Conservation (phyloP, 2,888 invertebrate species). For the Schrankia costaestrigalis region DNA sequence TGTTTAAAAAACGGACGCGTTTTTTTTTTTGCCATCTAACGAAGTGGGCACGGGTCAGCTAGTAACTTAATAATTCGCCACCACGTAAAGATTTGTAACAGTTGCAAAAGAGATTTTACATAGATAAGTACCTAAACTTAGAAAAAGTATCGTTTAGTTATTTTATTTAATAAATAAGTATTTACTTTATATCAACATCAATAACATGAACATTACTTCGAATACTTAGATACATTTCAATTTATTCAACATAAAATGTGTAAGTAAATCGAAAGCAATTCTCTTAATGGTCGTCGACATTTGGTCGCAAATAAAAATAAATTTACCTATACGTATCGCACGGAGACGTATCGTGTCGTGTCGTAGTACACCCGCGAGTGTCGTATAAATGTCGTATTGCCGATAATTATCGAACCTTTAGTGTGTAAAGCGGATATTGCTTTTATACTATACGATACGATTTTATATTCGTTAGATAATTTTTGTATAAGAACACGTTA, state of each 20-base stretch:
- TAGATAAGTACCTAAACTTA: too few relatives aligned
- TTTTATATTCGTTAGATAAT: neutral
- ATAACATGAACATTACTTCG: neutral
- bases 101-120: neutral
- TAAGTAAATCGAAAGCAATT: slow-evolving; percentile 57
- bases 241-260: slow-evolving; percentile 26
- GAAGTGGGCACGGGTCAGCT: too few relatives aligned
- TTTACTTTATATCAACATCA: neutral
- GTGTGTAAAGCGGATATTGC: slow-evolving; percentile 12
- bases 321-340: slow-evolving; percentile 56
- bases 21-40: too few relatives aligned
- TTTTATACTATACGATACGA: slow-evolving; percentile 25
- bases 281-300: slow-evolving; percentile 47
- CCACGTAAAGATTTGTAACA: too few relatives aligned
- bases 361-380: slow-evolving; percentile 53
- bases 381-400: slow-evolving; percentile 41
- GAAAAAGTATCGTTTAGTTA: too few relatives aligned
- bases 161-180: too few relatives aligned
- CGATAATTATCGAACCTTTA: slow-evolving; percentile 43
- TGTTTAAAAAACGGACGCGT: too few relatives aligned
- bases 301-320: slow-evolving; percentile 57
- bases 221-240: slow-evolving; percentile 11
- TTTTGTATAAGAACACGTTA: neutral
- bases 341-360: slow-evolving; percentile 33
- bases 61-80: too few relatives aligned